These are phyloP conservation scores for Anableps anableps DNA, from an alignment of 2,797 vertebrate genomes.

Conservation along the genomic window DNA sequence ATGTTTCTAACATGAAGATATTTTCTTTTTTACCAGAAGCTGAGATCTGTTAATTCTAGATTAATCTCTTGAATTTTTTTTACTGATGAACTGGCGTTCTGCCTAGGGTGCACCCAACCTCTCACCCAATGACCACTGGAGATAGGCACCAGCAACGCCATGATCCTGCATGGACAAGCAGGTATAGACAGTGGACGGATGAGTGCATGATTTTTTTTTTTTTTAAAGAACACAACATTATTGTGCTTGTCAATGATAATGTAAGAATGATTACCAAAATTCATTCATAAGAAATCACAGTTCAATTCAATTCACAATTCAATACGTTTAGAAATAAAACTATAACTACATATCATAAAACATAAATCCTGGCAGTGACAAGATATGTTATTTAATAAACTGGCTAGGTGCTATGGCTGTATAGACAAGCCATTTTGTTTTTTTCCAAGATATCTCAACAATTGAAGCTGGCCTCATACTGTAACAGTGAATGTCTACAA, in stretches of 20 bases:
- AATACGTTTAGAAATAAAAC: not conserved
- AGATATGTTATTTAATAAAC: not conserved
- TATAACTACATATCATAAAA: not conserved
- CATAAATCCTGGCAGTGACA: not conserved
- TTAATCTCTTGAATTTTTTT: not conserved
- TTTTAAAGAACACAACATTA: not conserved
- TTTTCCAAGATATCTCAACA: not conserved
- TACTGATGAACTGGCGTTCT: not conserved
- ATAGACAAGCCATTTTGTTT: not conserved
- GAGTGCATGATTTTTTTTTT: too few relatives aligned
- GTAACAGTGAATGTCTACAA: not conserved
- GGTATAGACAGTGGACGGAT: not conserved
- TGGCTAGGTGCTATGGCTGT: not conserved
- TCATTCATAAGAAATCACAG: not conserved
- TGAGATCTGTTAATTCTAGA: not conserved
- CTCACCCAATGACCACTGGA: not conserved
- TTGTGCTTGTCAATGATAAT: not conserved
- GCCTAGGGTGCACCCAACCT: not conserved
- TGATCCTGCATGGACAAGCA: not conserved
- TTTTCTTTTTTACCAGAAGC: not conserved
- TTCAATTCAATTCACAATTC: not conserved
- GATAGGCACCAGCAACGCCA: not conserved
- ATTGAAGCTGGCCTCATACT: not conserved
- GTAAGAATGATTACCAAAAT: not conserved
- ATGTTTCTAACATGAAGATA: conserved; percentile 24